Conservation (phyloP, 1,140 invertebrate species). For the Leucophenga varia region DNA sequence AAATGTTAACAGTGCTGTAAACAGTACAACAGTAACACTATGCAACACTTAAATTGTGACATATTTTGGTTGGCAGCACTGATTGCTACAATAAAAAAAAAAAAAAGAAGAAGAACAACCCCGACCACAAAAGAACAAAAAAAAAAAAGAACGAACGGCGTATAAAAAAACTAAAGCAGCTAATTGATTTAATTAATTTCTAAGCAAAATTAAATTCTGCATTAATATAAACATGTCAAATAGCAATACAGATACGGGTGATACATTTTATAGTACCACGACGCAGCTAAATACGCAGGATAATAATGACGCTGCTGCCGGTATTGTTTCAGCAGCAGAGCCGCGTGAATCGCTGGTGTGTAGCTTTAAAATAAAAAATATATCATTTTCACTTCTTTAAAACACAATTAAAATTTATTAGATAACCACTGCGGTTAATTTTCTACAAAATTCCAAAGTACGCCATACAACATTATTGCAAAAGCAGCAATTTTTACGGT, state of each 20-base stretch:
- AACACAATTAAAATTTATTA: slow-evolving; percentile 42
- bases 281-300: slow-evolving; percentile 21
- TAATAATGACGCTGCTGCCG: slow-evolving; percentile 8
- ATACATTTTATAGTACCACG: slow-evolving; percentile 39
- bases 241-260: slow-evolving; percentile 51
- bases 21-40: too few species aligned
- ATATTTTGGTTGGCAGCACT: too few species aligned
- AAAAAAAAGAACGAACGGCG: too few species aligned
- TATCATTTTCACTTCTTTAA: slow-evolving; percentile 24
- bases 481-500: slow-evolving; percentile 76
- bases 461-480: slow-evolving; percentile 70
- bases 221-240: slow-evolving; percentile 45
- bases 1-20: too few species aligned
- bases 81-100: too few species aligned
- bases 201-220: slow-evolving; percentile 45
- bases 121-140: too few species aligned
- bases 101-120: too few species aligned
- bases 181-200: too few species aligned
- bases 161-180: too few species aligned
- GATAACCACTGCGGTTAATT: slow-evolving; percentile 83
- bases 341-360: slow-evolving; percentile 49
- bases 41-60: too few species aligned
- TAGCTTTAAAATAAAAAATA: neutral
- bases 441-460: slow-evolving; percentile 82
- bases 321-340: slow-evolving; percentile 15